These are phyloP conservation scores for Drosophila borborema DNA, from an alignment of 2,888 invertebrate species.

Conservation along the genomic window DNA sequence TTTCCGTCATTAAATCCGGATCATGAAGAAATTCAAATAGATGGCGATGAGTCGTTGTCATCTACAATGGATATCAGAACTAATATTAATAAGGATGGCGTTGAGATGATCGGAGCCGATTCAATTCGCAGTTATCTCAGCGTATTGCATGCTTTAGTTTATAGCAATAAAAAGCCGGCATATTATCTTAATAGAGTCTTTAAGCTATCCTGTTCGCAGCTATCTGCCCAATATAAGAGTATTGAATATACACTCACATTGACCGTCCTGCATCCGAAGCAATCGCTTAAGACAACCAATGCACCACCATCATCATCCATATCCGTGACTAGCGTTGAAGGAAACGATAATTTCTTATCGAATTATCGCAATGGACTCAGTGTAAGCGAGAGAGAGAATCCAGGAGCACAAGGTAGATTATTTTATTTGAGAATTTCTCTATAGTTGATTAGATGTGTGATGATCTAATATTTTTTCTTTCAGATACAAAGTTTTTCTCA, in stretches of 20 bases:
- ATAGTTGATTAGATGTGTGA: too few species aligned
- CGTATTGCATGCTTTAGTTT: slow-evolving; percentile 88
- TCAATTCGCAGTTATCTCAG: slow-evolving; percentile 83
- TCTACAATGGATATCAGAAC: slow-evolving; percentile 86
- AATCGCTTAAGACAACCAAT: slow-evolving; percentile 85
- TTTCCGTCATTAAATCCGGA: slow-evolving; percentile 98
- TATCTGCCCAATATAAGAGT: slow-evolving; percentile 96
- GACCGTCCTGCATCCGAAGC: slow-evolving; percentile 94
- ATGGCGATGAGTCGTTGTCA: slow-evolving; percentile 84
- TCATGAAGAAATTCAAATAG: slow-evolving; percentile 90
- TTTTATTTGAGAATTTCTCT: not conserved
- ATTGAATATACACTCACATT: slow-evolving; percentile 97
- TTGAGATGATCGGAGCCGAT: slow-evolving; percentile 86
- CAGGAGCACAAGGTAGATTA: slow-evolving; percentile 40
- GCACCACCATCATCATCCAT: slow-evolving; percentile 86
- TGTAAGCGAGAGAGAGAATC: slow-evolving; percentile 28
- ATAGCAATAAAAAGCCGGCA: slow-evolving; percentile 98
- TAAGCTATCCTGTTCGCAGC: slow-evolving; percentile 97
- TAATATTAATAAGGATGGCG: slow-evolving; percentile 95
- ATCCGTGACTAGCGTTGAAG: slow-evolving; percentile 78
- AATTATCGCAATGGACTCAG: slow-evolving; percentile 38
- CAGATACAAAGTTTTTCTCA: slow-evolving; percentile 85
- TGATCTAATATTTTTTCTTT: slow-evolving; percentile 14
- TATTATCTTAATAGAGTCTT: slow-evolving; percentile 98
- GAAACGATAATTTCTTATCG: slow-evolving; percentile 31